A percentile compares a stretch with the other conserved stretches of the same genome.
Conservation (phyloP, 2,797 vertebrate species). For the Macrochelys suwanniensis region DNA sequence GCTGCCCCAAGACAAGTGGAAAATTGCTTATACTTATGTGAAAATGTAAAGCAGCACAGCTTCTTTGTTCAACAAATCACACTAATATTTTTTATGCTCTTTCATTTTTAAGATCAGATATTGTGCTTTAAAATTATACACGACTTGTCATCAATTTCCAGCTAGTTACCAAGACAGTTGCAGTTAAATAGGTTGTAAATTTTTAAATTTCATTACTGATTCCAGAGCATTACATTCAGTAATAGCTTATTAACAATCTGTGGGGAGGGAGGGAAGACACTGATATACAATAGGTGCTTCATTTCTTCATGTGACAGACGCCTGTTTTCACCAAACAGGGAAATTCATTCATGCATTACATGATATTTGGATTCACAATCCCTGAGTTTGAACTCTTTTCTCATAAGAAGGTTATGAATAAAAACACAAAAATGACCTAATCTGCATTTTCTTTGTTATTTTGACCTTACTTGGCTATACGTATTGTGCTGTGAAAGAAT, state of each 20-base stretch:
- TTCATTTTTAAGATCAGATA: not conserved
- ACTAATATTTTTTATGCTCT: not conserved
- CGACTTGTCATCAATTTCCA: not conserved
- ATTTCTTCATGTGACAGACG: not conserved
- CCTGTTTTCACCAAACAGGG: not conserved
- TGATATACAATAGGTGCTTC: not conserved
- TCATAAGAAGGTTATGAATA: not conserved
- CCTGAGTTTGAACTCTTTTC: not conserved
- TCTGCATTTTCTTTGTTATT: accelerated
- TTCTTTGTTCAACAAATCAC: not conserved
- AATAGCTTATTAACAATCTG: not conserved
- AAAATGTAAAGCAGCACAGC: not conserved
- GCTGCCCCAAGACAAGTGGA: not conserved
- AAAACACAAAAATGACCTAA: accelerated
- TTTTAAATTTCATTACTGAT: not conserved
- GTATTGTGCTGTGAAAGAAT: accelerated
- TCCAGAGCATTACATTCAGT: not conserved
- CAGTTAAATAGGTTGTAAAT: not conserved
- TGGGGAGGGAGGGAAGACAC: not conserved
- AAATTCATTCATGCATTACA: accelerated
- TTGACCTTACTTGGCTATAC: not conserved
- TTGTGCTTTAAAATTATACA: not conserved
- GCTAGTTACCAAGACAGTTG: not conserved
- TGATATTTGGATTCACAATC: accelerated
- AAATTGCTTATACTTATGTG: not conserved